Conservation (phyloP, 1,140 invertebrate species). For the Nymphalis io region DNA sequence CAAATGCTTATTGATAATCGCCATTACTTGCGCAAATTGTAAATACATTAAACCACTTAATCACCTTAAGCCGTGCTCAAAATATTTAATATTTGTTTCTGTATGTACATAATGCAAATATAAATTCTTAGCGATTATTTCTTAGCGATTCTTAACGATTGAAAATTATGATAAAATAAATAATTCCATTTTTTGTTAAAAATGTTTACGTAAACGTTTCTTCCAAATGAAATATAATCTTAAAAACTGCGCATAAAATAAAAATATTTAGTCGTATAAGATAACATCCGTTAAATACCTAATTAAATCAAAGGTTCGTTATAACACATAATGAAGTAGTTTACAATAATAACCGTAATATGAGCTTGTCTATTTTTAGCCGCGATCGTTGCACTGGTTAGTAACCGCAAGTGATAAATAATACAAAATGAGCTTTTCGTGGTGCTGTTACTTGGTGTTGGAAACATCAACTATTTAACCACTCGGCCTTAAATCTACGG, state of each 20-base stretch:
- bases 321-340: conserved; percentile 35
- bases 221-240: no score
- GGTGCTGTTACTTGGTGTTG: conserved; percentile 16
- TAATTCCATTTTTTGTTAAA: neutral
- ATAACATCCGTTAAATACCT: conserved; percentile 28
- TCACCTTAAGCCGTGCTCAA: conserved; percentile 34
- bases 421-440: conserved; percentile 28
- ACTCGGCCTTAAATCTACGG: neutral
- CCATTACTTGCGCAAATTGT: conserved; percentile 43
- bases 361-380: conserved; percentile 62
- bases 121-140: conserved; percentile 38
- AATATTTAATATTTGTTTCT: conserved; percentile 36
- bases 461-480: conserved; percentile 6
- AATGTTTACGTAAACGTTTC: neutral
- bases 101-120: conserved; percentile 36
- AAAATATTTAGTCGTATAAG: conserved; percentile 2
- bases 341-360: conserved; percentile 44
- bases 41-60: conserved; percentile 51
- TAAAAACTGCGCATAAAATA: neutral
- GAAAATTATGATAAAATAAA: no score
- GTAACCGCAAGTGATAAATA: conserved; percentile 60
- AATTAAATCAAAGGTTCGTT: conserved; percentile 19
- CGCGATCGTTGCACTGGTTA: conserved; percentile 54
- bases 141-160: no score
- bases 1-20: conserved; percentile 51